These are phyloP conservation scores for Synanceia verrucosa DNA, from an alignment of 2,797 vertebrate species.

Conservation along the genomic window DNA sequence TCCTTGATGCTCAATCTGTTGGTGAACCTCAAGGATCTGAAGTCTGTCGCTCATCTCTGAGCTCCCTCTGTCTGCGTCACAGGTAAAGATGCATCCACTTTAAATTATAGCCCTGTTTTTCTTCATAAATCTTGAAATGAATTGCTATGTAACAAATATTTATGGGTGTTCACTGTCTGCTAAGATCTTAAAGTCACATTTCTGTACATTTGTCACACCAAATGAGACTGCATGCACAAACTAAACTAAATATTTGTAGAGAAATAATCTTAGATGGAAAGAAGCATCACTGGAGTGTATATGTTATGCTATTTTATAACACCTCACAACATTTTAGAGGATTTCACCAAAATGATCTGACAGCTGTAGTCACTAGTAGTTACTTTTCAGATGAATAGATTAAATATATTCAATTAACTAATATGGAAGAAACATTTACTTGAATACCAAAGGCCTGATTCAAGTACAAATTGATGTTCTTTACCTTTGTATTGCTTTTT, in stretches of 20 bases:
- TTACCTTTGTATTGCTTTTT: too few relatives aligned
- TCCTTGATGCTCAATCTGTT: slow-evolving; percentile 71
- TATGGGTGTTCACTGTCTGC: not conserved
- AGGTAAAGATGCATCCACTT: slow-evolving; percentile 70
- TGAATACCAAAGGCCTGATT: not conserved
- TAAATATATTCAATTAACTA: not conserved
- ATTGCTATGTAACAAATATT: not conserved
- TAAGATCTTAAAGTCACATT: not conserved
- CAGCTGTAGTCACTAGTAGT: too few relatives aligned
- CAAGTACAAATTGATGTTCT: not conserved
- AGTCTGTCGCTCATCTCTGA: slow-evolving; percentile 46
- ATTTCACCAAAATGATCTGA: not conserved
- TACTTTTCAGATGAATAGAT: too few relatives aligned
- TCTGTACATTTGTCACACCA: not conserved
- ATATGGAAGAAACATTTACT: not conserved
- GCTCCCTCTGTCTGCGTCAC: slow-evolving; percentile 47
- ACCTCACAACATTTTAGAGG: not conserved
- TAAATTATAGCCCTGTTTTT: slow-evolving; percentile 3
- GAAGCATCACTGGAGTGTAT: not conserved
- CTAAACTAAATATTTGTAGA: not conserved
- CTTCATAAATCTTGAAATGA: not conserved
- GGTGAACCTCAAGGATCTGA: slow-evolving; percentile 60
- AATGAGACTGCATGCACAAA: not conserved
- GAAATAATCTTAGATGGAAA: not conserved
- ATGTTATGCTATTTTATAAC: not conserved